Base-by-base conservation (phyloP, 2,113 vertebrate genomes). In the Sterna hirundo region DNA sequence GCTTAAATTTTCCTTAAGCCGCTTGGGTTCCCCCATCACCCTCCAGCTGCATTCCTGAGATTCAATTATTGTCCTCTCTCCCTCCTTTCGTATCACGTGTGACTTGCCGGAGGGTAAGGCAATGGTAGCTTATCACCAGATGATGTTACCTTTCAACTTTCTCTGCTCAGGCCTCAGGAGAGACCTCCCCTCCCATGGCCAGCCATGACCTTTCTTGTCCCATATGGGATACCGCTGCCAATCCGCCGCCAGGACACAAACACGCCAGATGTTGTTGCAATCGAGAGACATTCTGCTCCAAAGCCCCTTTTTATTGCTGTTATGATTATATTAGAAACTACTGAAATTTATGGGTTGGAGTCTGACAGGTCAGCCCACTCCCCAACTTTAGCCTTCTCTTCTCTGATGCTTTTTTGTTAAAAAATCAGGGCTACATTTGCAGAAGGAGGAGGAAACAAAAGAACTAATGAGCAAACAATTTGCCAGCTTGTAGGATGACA, bases 131-230 rank as follows among this genome's bases (percentile, higher is more conserved):
- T 91, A 72, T 90, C 83, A 77, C 75, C 9, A 3, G 81, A 81
- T 93, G 66, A 90, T 90, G 74, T 89, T 91, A 55, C 87, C 51
- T 94, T 93, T 94, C 86, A 88, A 81, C 40, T 64, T 60, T 65
- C 71, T 49, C 66, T 80, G 40, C 74, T 91, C 69, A 77, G 86
- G 55, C 34, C 68, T 77, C 38, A 69, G 40, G 58, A 88, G 77
- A 78, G 25, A 40, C 23, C 49, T 93, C 54, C 30, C 51, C 42
- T 93, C 75, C n/a, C 21, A 77, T 71, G 58, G 85, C 70, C 58
- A 95, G 46, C 64, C 19, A 16, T 84, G 93, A 91, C 82, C 75
- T 90, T 54, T 79, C 57, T 76, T 27, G n/a, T 91, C 55, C 62
- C 30, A 0, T 17, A 15, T 61, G 79, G 47, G 34, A 25, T 51